Evolutionary conservation across 2,113 vertebrate genomes (phyloP).

Genomic region (Dasyurus viverrinus): DNA sequence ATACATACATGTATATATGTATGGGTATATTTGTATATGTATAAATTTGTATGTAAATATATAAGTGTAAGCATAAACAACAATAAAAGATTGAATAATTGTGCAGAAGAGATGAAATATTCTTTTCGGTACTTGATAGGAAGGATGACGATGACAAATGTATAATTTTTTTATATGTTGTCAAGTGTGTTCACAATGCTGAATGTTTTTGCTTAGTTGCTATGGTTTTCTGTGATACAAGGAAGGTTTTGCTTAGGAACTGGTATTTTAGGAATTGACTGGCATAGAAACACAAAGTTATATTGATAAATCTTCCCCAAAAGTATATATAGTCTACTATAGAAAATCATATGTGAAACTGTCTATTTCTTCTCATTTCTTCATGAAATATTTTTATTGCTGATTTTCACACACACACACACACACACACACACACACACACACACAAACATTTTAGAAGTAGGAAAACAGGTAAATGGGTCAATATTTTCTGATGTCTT

Average conservation of each 20-base stretch:
- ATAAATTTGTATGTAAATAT: no score
- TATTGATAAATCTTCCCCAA: not conserved
- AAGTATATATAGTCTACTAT: not conserved
- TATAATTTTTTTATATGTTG: not conserved
- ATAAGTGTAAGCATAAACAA: not conserved
- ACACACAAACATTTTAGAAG: not conserved
- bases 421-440: no score
- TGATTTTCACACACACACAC: not conserved
- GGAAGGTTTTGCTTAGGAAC: not conserved
- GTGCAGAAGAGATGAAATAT: not conserved
- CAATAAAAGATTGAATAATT: not conserved
- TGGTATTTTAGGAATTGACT: not conserved
- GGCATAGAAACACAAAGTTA: not conserved
- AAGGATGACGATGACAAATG: not conserved
- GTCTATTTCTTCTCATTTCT: not conserved
- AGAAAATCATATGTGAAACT: not conserved
- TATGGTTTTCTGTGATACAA: not conserved
- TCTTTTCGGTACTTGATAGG: not conserved
- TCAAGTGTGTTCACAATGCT: not conserved
- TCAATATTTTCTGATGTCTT: not conserved
- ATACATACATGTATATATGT: no score
- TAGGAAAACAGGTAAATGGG: not conserved
- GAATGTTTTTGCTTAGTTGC: not conserved
- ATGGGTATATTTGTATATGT: no score
- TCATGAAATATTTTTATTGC: not conserved